These are phyloP conservation scores for Coccyzus lansbergi DNA, from an alignment of 2,797 vertebrate genomes.

Conservation along the genomic window DNA sequence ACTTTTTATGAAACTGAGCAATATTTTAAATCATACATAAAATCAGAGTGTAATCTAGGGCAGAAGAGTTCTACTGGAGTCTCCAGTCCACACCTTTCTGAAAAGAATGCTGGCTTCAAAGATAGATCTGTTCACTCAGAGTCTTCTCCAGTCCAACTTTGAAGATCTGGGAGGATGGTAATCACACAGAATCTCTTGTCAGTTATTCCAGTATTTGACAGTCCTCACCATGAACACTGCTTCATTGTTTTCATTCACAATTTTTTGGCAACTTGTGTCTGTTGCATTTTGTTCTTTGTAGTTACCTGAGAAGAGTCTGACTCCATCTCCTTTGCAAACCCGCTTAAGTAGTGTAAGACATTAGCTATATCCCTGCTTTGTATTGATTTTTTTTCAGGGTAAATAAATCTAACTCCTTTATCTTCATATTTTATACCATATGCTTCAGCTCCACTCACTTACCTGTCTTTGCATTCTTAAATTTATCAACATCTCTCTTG, in stretches of 20 bases:
- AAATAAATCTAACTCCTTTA: background rate
- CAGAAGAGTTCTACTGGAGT: background rate
- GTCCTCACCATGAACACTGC: background rate
- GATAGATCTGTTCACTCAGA: background rate
- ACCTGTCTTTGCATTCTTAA: background rate
- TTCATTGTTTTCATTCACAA: background rate
- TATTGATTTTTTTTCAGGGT: background rate
- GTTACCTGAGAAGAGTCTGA: background rate
- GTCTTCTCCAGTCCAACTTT: background rate
- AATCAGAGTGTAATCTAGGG: background rate
- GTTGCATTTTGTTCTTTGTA: background rate
- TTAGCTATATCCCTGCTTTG: background rate
- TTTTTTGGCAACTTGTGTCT: background rate
- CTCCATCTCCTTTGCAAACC: background rate
- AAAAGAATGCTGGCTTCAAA: background rate
- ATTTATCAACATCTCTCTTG: background rate
- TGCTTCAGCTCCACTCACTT: background rate
- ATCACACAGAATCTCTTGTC: background rate
- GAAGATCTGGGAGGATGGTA: background rate
- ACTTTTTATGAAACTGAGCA: background rate
- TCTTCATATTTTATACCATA: background rate
- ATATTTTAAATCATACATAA: background rate
- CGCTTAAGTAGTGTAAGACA: background rate
- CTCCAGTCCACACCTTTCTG: background rate
- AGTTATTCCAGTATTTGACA: background rate